Conservation (phyloP, 2,113 vertebrate species). For the Antechinus stuartii region DNA sequence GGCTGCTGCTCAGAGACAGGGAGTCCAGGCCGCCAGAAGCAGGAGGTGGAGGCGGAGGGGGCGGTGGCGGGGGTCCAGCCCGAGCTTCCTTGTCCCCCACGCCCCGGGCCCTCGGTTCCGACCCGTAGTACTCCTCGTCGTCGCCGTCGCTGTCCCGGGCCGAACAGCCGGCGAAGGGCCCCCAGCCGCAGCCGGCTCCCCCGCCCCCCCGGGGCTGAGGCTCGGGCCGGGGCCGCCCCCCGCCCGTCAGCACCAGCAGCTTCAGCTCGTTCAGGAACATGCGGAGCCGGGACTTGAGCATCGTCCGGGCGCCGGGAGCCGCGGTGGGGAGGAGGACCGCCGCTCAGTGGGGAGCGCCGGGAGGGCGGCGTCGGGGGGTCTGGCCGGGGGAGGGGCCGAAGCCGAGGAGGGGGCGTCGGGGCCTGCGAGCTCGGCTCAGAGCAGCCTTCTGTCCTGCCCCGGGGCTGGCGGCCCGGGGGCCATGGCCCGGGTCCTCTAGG, state of each 20-base stretch:
- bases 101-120: constrained; percentile 88
- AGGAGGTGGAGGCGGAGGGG: constrained; percentile 78
- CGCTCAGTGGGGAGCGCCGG: constrained; percentile 40
- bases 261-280: constrained; percentile 98
- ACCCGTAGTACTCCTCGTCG: constrained; percentile 92
- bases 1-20: constrained; percentile 92
- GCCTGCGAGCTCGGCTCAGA: constrained; percentile 60
- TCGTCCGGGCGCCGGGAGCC: constrained; percentile 83
- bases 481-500: constrained; percentile 66
- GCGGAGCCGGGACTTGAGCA: constrained; percentile 98
- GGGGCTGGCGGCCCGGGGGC: constrained; percentile 61
- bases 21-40: constrained; percentile 89
- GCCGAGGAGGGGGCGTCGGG: constrained; percentile 60
- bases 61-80: constrained; percentile 83
- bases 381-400: constrained; percentile 14
- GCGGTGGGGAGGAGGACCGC: constrained; percentile 57
- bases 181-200: constrained; percentile 93
- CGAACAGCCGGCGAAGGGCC: constrained; percentile 87
- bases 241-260: constrained; percentile 95
- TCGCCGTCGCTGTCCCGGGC: constrained; percentile 92
- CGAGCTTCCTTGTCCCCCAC: constrained; percentile 86
- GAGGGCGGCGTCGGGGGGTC: constrained; percentile 55
- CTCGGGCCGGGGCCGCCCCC: constrained; percentile 90
- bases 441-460: constrained; percentile 63
- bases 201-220: constrained; percentile 85